Evolutionary conservation across 2,113 vertebrate species (phyloP), one percentile per base, ranked within the genome.

Genomic region (Tichodroma muraria): DNA sequence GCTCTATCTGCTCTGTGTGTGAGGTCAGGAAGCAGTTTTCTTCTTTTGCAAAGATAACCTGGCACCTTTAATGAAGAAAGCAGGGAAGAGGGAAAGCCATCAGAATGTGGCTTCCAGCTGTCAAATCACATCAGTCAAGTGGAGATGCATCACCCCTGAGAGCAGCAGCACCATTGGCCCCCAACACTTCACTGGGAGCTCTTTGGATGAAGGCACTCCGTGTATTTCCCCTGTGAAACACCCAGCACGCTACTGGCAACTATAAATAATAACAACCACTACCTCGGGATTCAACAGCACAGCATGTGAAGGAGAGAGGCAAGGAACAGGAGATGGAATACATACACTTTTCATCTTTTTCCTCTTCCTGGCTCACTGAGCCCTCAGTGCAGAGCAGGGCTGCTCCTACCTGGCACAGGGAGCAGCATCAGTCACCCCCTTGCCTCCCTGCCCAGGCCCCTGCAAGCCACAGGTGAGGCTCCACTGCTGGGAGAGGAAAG

Each of bases 1-100:
- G 49, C 90, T 89, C 28, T 82, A 56, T 56, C 82, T 87, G 78
- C 69, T 94, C 81, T 35, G 76, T 15, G 88, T 72, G 96, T 33
- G 94, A 66, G 93, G 93, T 92, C 93, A 86, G 92, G 94, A 96
- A 94, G 60, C 76, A 86, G 61, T 61, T 94, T 64, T 49, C 63
- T 64, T 44, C 82, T 63, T 52, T 53, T 0, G 0, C 82, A 69
- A n/a, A 76, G 91, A 92, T 68, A 93, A 93, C 77, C 82, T 89
- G 93, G 90, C 76, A 92, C 77, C 82, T 95, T 44, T 56, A 90
- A 90, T 24, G 82, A 95, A 92, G 85, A 42, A 52, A 91, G 69
- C 17, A 59, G 66, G 33, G 57, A 42, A 73, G 85, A 52, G 91
- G 68, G 65, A 64, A 93, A 88, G 70, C 24, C 81, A 95, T 77